Conservation (phyloP, 1,140 invertebrate species). For the Lepidurus arcticus region DNA sequence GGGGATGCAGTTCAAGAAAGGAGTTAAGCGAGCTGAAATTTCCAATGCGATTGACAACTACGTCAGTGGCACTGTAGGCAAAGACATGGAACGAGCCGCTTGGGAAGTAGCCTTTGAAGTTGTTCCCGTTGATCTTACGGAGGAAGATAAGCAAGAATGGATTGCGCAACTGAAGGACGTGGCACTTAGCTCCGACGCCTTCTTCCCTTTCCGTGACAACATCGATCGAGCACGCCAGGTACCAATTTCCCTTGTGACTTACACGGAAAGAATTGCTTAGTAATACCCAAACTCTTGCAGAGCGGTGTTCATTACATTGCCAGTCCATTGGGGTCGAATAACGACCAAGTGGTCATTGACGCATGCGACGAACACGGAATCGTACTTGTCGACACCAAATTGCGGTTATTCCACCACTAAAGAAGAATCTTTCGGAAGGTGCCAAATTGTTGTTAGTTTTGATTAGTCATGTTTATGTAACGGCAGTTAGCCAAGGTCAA, state of each 20-base stretch:
- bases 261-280: constrained; percentile 22
- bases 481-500: not conserved
- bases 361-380: constrained; percentile 92
- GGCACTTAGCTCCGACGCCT: constrained; percentile 92
- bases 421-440: not conserved
- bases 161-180: constrained; percentile 72
- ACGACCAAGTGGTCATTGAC: constrained; percentile 81
- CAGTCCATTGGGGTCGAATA: constrained; percentile 87
- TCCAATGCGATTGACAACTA: constrained; percentile 95
- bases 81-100: constrained; percentile 60
- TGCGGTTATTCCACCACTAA: constrained; percentile 94
- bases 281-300: constrained; percentile 54
- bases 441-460: not conserved
- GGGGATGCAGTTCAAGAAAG: constrained; percentile 79
- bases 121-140: constrained; percentile 60
- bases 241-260: constrained; percentile 38
- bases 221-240: constrained; percentile 89
- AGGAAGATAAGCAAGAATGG: constrained; percentile 72
- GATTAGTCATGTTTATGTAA: not conserved
- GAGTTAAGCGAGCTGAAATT: constrained; percentile 84
- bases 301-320: constrained; percentile 90
- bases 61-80: constrained; percentile 81
- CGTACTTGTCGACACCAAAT: constrained; percentile 78
- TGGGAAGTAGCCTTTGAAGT: constrained; percentile 70
- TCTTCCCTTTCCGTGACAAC: constrained; percentile 98